Evolutionary conservation across 2,888 invertebrate species (phyloP).

Genomic region (Macaria notata): DNA sequence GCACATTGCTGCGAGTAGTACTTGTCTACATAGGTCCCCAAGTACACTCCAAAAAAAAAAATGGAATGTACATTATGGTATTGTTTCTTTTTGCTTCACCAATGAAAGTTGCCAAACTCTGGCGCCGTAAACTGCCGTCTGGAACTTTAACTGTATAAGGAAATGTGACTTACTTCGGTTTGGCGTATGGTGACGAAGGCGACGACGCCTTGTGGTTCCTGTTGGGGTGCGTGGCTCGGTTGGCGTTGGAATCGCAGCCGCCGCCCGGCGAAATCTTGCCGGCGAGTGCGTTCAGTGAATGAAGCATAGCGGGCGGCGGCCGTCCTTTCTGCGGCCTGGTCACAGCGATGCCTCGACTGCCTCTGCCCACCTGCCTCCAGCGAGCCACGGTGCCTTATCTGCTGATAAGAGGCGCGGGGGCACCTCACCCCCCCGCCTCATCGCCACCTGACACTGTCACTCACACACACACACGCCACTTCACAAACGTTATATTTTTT

Average conservation of each 20-base stretch:
- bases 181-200: conserved; percentile 75
- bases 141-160: too few species aligned
- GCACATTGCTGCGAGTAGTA: too few species aligned
- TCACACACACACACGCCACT: conserved; percentile 53
- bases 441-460: conserved; percentile 75
- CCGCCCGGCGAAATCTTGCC: conserved; percentile 94
- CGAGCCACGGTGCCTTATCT: conserved; percentile 76
- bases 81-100: too few species aligned
- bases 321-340: conserved; percentile 74
- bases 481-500: conserved; percentile 46
- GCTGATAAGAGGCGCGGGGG: conserved; percentile 80
- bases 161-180: conserved; percentile 72
- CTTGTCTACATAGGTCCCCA: too few species aligned
- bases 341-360: conserved; percentile 71
- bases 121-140: too few species aligned
- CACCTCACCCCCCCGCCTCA: conserved; percentile 77
- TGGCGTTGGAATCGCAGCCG: conserved; percentile 86
- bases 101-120: too few species aligned
- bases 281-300: conserved; percentile 93
- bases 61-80: too few species aligned
- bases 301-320: conserved; percentile 91
- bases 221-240: conserved; percentile 82
- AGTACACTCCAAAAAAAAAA: too few species aligned
- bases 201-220: conserved; percentile 74
- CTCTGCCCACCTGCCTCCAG: conserved; percentile 62